Percentiles rank a stretch among this genome's conserved stretches.
Conservation (phyloP, 2,113 vertebrate species). For the Mastomys coucha region DNA sequence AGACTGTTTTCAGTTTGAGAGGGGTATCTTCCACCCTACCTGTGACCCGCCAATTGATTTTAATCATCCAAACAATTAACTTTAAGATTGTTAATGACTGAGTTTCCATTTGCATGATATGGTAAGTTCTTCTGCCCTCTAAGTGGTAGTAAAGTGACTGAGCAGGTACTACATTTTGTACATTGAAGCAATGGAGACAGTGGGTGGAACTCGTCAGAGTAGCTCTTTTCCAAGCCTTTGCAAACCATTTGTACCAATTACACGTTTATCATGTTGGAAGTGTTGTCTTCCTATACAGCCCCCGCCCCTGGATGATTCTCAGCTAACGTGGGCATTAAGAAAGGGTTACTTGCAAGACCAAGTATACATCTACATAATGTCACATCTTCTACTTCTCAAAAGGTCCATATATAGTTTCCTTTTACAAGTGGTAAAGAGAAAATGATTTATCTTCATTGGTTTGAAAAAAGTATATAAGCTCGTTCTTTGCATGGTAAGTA, state of each 20-base stretch:
- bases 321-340: background rate
- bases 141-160: background rate
- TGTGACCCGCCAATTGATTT: background rate
- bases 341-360: constrained; percentile 32
- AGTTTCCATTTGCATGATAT: background rate
- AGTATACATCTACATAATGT: background rate
- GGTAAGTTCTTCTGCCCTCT: constrained; percentile 28
- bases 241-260: background rate
- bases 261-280: constrained; percentile 28
- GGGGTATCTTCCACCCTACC: background rate
- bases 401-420: constrained; percentile 15
- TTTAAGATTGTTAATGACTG: background rate
- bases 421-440: constrained; percentile 42
- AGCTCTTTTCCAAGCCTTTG: background rate
- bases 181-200: background rate
- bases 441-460: constrained; percentile 63
- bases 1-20: background rate
- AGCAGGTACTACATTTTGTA: background rate
- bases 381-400: constrained; percentile 40
- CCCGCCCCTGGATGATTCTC: background rate
- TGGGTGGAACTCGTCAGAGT: background rate
- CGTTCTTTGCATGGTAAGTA: constrained; percentile 56
- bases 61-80: constrained; percentile 32
- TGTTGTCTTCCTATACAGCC: background rate
- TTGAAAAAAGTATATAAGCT: constrained; percentile 47